These are phyloP conservation scores for Iguana delicatissima DNA, from an alignment of 2,797 vertebrate genomes.

Conservation along the genomic window DNA sequence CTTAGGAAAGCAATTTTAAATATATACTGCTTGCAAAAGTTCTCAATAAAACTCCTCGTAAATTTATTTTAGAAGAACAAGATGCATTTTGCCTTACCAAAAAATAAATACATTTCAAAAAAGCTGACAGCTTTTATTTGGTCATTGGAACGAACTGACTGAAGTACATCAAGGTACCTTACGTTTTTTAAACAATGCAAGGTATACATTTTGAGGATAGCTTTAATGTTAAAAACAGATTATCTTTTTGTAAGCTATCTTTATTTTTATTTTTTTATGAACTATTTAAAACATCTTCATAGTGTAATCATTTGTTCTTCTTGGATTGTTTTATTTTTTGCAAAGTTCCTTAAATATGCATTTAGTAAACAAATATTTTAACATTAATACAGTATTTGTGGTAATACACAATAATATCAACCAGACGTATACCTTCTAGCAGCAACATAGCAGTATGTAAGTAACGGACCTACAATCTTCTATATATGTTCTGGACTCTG, in stretches of 20 bases:
- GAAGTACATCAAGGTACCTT: background rate
- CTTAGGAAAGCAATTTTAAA: conserved; percentile 12
- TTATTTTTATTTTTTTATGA: background rate
- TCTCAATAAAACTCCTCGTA: background rate
- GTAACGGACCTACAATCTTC: conserved; percentile 19
- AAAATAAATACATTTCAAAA: too few species aligned
- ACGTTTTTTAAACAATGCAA: background rate
- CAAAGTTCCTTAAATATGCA: background rate
- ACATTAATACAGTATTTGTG: conserved; percentile 5
- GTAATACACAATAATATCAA: background rate
- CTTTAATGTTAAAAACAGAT: background rate
- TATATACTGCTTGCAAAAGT: background rate
- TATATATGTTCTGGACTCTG: conserved; percentile 30
- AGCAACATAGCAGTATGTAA: conserved; percentile 15
- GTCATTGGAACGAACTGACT: background rate
- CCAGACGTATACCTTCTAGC: background rate
- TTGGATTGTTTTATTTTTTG: background rate
- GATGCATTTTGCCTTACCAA: background rate
- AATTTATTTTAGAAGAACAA: background rate
- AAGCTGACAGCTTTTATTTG: background rate
- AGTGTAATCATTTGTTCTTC: background rate
- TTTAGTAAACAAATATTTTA: background rate
- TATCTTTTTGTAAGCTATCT: background rate
- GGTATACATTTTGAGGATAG: background rate
- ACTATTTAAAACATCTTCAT: background rate